Evolutionary conservation across 2,113 vertebrate species (phyloP).

Genomic region (Ophthalmolycus amberensis): DNA sequence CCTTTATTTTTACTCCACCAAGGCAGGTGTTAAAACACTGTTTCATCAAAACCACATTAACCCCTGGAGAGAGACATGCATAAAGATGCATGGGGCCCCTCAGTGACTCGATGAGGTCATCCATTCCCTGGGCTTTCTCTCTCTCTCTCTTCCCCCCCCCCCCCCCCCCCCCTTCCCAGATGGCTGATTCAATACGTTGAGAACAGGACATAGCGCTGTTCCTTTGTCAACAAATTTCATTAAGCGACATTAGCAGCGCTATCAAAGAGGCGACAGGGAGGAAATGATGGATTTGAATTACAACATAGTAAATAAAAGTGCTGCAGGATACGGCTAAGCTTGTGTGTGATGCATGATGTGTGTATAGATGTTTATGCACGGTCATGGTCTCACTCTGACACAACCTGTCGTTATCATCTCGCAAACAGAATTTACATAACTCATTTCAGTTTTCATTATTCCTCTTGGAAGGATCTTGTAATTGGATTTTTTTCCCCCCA

Average conservation of each 20-base stretch:
- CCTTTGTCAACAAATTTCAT: conserved; percentile 79
- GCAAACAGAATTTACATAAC: conserved; percentile 74
- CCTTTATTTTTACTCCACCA: conserved; percentile 44
- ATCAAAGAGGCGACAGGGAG: conserved; percentile 68
- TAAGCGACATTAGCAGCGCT: conserved; percentile 73
- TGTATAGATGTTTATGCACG: conserved; percentile 54
- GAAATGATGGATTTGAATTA: conserved; percentile 70
- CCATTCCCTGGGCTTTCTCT: conserved; percentile 55
- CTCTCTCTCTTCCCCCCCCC: conserved; percentile 6
- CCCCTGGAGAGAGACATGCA: conserved; percentile 68
- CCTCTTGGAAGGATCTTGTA: conserved; percentile 61
- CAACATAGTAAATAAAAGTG: conserved; percentile 65
- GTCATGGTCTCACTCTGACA: conserved; percentile 49
- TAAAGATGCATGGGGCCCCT: conserved; percentile 71
- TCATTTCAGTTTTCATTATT: conserved; percentile 74
- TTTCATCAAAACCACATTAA: conserved; percentile 79
- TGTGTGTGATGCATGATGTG: conserved; percentile 28
- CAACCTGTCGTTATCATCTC: conserved; percentile 52
- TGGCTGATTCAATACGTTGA: conserved; percentile 74
- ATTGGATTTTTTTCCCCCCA: conserved; percentile 62
- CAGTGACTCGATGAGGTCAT: conserved; percentile 60
- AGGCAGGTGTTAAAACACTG: conserved; percentile 71
- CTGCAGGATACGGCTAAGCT: conserved; percentile 41
- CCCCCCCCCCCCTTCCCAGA: conserved; percentile 33
- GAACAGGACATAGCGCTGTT: conserved; percentile 48